phyloP scores from a whole-genome alignment of 1,140 invertebrate genomes.

The Aphaenogaster floridana region DNA sequence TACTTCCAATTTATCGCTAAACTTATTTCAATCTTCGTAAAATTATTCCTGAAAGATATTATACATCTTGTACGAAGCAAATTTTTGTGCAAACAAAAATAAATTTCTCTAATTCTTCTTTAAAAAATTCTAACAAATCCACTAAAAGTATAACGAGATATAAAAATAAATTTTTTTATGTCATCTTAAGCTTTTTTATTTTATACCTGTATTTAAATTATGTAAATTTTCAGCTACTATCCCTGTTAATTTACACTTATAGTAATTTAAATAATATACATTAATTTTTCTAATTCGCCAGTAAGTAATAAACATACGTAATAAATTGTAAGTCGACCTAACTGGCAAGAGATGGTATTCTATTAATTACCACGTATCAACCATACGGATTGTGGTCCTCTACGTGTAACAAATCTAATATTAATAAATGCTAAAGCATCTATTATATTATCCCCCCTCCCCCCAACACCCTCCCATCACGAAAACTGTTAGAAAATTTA shows the following conservation, averaged over 20 bases:
- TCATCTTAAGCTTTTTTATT: not conserved
- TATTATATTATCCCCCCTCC: too few species aligned
- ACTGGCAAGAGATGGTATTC: too few species aligned
- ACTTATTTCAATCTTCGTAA: not conserved
- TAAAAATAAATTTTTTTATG: not conserved
- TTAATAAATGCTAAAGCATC: too few species aligned
- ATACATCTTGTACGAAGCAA: not conserved
- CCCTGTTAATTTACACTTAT: not conserved
- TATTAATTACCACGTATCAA: too few species aligned
- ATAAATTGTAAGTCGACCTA: too few species aligned
- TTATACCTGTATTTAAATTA: not conserved
- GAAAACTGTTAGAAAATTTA: too few species aligned
- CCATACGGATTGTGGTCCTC: too few species aligned
- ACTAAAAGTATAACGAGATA: not conserved
- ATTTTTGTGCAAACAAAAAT: not conserved
- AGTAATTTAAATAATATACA: not conserved
- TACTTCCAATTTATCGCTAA: not conserved
- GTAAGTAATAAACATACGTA: too few species aligned
- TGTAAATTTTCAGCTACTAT: slow-evolving; percentile 19
- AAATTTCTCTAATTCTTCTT: not conserved
- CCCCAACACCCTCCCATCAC: too few species aligned
- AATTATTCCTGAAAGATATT: not conserved
- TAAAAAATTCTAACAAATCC: not conserved
- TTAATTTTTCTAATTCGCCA: too few species aligned
- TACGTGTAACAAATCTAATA: too few species aligned